Percentiles rank a stretch among this genome's conserved stretches.
These are phyloP conservation scores for Temnothorax nylanderi DNA, from an alignment of 1,140 invertebrate species.

Conservation along the genomic window DNA sequence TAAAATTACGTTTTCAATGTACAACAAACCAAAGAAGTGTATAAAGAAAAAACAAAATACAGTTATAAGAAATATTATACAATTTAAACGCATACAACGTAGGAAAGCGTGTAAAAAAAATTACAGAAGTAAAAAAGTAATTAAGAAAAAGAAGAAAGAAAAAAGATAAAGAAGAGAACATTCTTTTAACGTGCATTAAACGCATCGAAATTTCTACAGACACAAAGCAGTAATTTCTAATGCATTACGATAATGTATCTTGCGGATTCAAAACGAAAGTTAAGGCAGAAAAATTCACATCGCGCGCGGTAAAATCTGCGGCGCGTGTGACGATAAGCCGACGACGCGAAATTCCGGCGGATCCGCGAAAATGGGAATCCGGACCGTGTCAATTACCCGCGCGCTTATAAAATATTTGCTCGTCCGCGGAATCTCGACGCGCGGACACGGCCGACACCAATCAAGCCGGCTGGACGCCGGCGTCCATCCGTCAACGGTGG, in stretches of 20 bases:
- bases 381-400: constrained; percentile 62
- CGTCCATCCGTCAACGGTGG: constrained; percentile 60
- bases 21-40: no score
- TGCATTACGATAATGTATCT: background rate
- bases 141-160: background rate
- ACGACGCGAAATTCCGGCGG: constrained; percentile 47
- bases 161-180: background rate
- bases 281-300: background rate
- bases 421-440: constrained; percentile 54
- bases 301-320: constrained; percentile 9
- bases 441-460: constrained; percentile 54
- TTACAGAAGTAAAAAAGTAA: constrained; percentile 10
- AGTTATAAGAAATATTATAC: background rate
- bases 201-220: background rate
- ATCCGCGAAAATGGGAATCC: constrained; percentile 49
- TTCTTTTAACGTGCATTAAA: background rate
- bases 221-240: background rate
- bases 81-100: background rate
- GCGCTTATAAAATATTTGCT: constrained; percentile 68
- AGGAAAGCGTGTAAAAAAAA: background rate
- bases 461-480: constrained; percentile 52
- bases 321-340: constrained; percentile 47
- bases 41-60: background rate
- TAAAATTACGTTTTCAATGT: background rate
- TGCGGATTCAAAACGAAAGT: background rate